Percentiles rank a stretch among this genome's conserved stretches.
phyloP scores from a whole-genome alignment of 64 coral and sea anemone genomes.

The Actinia tenebrosa region DNA sequence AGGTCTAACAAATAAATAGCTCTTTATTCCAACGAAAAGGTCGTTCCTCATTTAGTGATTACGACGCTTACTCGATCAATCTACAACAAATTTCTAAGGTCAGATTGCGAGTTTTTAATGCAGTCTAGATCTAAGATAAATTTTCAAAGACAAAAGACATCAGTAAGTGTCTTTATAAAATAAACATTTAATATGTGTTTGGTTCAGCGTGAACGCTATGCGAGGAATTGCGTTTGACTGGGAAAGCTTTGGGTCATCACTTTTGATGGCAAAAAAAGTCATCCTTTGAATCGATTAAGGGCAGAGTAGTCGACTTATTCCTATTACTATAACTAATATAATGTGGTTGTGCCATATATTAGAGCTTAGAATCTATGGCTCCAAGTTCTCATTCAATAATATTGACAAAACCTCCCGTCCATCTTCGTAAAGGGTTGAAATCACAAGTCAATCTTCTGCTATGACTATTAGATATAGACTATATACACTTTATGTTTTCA shows the following conservation, averaged over 20 bases:
- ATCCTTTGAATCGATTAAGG: background rate
- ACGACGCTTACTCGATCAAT: background rate
- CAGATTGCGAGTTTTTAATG: background rate
- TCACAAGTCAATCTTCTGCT: background rate
- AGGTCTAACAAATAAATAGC: slow-evolving; percentile 14
- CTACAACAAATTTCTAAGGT: background rate
- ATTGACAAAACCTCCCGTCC: background rate
- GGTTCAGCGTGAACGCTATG: background rate
- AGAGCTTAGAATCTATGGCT: background rate
- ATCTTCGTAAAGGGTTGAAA: background rate
- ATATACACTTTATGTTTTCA: background rate
- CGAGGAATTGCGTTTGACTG: background rate
- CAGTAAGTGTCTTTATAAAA: slow-evolving; percentile 6
- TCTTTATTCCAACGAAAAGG: background rate
- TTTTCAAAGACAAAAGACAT: slow-evolving; percentile 6
- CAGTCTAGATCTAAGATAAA: background rate
- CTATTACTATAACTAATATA: background rate
- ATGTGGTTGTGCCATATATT: background rate
- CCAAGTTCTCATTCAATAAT: background rate
- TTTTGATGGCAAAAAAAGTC: background rate
- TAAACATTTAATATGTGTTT: background rate
- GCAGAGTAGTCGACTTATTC: background rate
- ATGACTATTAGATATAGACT: background rate
- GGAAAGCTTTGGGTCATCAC: background rate
- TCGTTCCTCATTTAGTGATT: background rate